phyloP scores from a whole-genome alignment of 2,797 vertebrate species.

The Sebastes oblongus region DNA sequence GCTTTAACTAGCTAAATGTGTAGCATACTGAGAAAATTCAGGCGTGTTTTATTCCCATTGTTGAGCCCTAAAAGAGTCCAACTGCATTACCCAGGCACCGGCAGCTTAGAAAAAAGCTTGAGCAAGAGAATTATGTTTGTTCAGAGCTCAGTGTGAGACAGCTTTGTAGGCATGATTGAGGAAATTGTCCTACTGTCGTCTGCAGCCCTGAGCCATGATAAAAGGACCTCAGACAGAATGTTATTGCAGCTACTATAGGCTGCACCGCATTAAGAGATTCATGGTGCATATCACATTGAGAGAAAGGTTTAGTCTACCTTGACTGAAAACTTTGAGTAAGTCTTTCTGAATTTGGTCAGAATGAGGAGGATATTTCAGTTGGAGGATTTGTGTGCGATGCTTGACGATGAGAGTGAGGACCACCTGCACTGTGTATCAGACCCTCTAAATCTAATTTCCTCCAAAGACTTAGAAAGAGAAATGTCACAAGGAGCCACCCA shows the following conservation, averaged over 20 bases:
- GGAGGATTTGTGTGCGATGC: no score
- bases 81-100: neutral
- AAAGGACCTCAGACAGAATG: neutral
- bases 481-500: neutral
- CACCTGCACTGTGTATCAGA: no score
- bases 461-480: neutral
- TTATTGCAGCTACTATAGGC: neutral
- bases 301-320: neutral
- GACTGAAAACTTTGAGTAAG: neutral
- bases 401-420: no score
- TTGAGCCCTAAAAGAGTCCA: neutral
- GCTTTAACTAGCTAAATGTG: neutral
- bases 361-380: neutral
- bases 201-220: neutral
- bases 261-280: neutral
- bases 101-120: neutral
- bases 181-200: neutral
- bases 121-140: neutral
- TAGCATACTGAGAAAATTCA: neutral
- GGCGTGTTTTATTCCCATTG: neutral
- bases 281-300: neutral
- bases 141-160: neutral
- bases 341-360: neutral
- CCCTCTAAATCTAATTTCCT: neutral
- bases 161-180: neutral